These are phyloP conservation scores for Oplegnathus fasciatus DNA, from an alignment of 2,113 vertebrate genomes.

Conservation along the genomic window DNA sequence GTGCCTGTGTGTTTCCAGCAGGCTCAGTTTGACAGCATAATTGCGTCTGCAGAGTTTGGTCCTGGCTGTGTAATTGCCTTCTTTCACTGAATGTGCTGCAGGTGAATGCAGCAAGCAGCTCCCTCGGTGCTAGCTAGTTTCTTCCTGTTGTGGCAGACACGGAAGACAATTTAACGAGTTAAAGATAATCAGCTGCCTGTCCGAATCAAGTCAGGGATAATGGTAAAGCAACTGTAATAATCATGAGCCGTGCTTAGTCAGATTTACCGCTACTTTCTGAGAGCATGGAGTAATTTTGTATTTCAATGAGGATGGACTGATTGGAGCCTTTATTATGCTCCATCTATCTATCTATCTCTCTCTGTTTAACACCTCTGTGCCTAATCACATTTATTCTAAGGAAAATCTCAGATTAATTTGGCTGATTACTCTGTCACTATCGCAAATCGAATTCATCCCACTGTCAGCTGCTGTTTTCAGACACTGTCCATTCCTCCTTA, in stretches of 20 bases:
- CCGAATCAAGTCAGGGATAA: conserved; percentile 32
- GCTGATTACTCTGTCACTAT: conserved; percentile 24
- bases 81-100: conserved; percentile 25
- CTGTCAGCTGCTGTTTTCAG: conserved; percentile 29
- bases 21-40: conserved; percentile 50
- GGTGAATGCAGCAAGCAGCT: conserved; percentile 40
- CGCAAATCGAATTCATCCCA: conserved; percentile 44
- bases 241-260: neutral
- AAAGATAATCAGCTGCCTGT: conserved; percentile 51
- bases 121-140: conserved; percentile 28
- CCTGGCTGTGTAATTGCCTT: conserved; percentile 45
- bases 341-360: conserved; percentile 19
- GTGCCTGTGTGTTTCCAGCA: neutral
- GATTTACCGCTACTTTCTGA: conserved; percentile 17
- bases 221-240: conserved; percentile 37
- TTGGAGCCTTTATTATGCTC: conserved; percentile 36
- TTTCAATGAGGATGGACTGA: conserved; percentile 25
- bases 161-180: conserved; percentile 55
- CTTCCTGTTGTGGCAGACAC: conserved; percentile 26
- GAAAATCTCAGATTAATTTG: conserved; percentile 42
- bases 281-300: conserved; percentile 18
- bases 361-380: conserved; percentile 7
- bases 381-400: conserved; percentile 31
- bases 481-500: conserved; percentile 28
- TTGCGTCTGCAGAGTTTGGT: conserved; percentile 45